Base-by-base conservation (phyloP, 2,888 invertebrate species). In the Hydriomena furcata region DNA sequence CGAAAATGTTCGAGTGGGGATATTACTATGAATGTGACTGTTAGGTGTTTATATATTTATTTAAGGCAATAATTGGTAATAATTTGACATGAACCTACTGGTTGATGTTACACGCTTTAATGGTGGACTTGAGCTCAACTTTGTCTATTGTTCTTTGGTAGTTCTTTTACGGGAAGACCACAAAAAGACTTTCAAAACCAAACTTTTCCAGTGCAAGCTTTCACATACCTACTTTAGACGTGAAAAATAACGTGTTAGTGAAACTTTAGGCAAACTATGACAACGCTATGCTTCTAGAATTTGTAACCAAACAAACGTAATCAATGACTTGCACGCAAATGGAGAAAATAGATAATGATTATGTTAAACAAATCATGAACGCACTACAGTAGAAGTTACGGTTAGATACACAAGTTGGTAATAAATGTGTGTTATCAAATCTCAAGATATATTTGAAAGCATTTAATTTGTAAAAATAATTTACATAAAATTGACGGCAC, bases 311-410 rank as follows among this genome's bases (percentile, higher is more conserved):
- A 20, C 34, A 38, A 34, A 43, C 35, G 17, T 25, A 11, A 40
- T 17, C 17, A 44, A 44, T 55, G 56, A 52, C 55, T 44, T 45
- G 59, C 72, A 71, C 61, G 68, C 65, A 63, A 68, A 54, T 57
- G 52, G 52, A 65, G 62, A 64, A 68, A 68, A 58, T 61, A 31
- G 13, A 8, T 12, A 34, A 35, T 35, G 11, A 41, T 27, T 12
- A 28, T 17, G 11, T 38, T 12, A 34, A 34, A 41, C 27, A 28
- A 23, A 42, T 23, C 25, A 12, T n/a, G n/a, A 35, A 35, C 10
- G 20, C 17, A 27, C 27, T 8, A 2, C 7, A 0, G 7, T n/a
- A 21, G 10, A 10, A 23, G 10, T 6, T 13, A 34, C 20, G 5
- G 8, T 32, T n/a, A 5, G 20, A 1, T 4, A 32, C 20, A 25